Conservation (phyloP, 2,888 invertebrate species). For the Drosophila neotestacea region DNA sequence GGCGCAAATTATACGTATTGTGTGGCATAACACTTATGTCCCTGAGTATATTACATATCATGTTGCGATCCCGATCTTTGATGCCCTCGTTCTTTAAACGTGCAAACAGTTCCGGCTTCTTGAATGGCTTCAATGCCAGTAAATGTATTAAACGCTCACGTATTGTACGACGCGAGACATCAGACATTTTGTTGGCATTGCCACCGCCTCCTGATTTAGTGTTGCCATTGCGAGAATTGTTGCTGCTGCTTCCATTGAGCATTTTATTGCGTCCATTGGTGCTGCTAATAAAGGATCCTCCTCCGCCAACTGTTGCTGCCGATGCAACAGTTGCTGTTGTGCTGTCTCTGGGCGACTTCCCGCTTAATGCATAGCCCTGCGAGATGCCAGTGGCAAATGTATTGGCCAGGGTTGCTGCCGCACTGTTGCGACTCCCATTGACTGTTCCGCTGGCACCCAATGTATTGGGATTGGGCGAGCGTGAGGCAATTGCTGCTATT, state of each 20-base stretch:
- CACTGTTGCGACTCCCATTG: slow-evolving; percentile 57
- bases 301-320: slow-evolving; percentile 6
- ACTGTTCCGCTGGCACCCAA: slow-evolving; percentile 81
- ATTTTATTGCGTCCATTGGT: slow-evolving; percentile 64
- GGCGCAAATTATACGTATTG: slow-evolving; percentile 94
- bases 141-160: slow-evolving; percentile 97
- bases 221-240: slow-evolving; percentile 58
- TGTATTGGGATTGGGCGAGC: slow-evolving; percentile 81
- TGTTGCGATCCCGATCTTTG: slow-evolving; percentile 92
- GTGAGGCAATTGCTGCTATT: slow-evolving; percentile 63
- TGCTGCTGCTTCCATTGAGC: slow-evolving; percentile 54
- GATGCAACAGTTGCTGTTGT: slow-evolving; percentile 30
- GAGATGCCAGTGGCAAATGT: slow-evolving; percentile 82
- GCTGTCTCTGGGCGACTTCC: slow-evolving; percentile 66
- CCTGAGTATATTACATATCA: slow-evolving; percentile 91
- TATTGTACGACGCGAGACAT: slow-evolving; percentile 86
- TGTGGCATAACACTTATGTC: slow-evolving; percentile 91
- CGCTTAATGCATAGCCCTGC: slow-evolving; percentile 77
- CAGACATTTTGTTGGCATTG: slow-evolving; percentile 72
- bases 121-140: slow-evolving; percentile 96
- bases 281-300: slow-evolving; percentile 12
- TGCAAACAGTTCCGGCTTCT: slow-evolving; percentile 95
- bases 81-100: slow-evolving; percentile 95
- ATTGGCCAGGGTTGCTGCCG: slow-evolving; percentile 81
- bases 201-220: slow-evolving; percentile 48